A percentile compares a stretch with the other conserved stretches of the same genome.
Conservation (phyloP, 1,140 invertebrate species). For the Tetramorium alpestre region DNA sequence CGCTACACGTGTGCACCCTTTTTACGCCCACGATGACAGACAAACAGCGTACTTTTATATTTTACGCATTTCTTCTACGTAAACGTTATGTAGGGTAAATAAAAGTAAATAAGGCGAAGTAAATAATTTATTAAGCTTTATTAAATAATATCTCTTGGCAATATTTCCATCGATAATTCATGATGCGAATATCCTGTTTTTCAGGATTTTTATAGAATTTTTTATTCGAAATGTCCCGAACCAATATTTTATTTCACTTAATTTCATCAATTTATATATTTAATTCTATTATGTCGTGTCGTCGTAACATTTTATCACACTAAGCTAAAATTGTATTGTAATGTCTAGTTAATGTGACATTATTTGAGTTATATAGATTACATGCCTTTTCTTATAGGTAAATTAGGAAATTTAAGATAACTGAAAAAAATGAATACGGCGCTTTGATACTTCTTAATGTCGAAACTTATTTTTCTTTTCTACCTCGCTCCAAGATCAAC, state of each 20-base stretch:
- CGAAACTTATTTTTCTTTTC: conserved; percentile 28
- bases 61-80: not conserved
- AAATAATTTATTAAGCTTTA: not conserved
- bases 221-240: not conserved
- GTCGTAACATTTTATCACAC: not conserved
- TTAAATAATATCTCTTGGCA: not conserved
- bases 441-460: conserved; percentile 30
- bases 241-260: not conserved
- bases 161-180: not conserved
- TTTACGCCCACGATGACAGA: not conserved
- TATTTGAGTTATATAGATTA: not conserved
- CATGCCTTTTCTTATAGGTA: not conserved
- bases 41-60: not conserved
- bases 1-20: conserved; percentile 5
- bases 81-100: not conserved
- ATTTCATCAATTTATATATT: no score
- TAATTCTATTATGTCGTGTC: not conserved
- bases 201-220: not conserved
- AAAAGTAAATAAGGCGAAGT: no score
- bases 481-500: conserved; percentile 28
- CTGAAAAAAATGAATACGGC: not conserved
- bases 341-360: not conserved
- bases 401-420: conserved; percentile 1
- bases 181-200: not conserved
- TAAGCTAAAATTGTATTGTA: not conserved